phyloP scores from a whole-genome alignment of 2,888 invertebrate genomes.

The Drosophila mayaguana region DNA sequence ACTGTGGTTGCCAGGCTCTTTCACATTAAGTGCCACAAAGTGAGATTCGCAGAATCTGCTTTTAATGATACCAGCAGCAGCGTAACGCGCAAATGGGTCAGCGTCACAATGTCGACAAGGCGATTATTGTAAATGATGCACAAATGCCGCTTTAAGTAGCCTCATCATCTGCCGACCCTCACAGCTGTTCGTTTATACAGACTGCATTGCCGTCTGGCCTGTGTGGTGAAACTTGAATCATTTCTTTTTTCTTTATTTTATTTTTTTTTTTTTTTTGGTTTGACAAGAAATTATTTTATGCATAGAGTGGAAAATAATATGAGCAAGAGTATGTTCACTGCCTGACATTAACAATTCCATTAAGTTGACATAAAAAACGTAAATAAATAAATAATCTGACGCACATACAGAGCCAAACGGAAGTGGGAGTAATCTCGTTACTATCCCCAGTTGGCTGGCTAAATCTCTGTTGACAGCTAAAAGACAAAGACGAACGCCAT shows the following conservation, averaged over 20 bases:
- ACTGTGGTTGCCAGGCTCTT: constrained; percentile 1
- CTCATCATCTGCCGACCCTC: constrained; percentile 31
- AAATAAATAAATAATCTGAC: constrained; percentile 27
- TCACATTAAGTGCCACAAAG: constrained; percentile 37
- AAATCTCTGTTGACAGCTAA: constrained; percentile 68
- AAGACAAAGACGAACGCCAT: constrained; percentile 9
- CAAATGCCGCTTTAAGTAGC: constrained; percentile 61
- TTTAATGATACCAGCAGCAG: constrained; percentile 62
- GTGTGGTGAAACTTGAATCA: constrained; percentile 26
- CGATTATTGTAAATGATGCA: constrained; percentile 76
- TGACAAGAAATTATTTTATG: constrained; percentile 27
- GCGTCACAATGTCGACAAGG: constrained; percentile 34
- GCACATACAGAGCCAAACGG: constrained; percentile 26
- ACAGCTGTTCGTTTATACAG: constrained; percentile 9
- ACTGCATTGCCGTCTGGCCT: constrained; percentile 24
- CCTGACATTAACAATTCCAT: constrained; percentile 73
- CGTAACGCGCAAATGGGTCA: neutral
- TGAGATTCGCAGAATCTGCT: constrained; percentile 52
- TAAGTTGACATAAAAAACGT: constrained; percentile 49
- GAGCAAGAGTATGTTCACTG: constrained; percentile 7
- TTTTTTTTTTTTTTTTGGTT: constrained; percentile 30
- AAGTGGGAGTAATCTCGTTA: constrained; percentile 52
- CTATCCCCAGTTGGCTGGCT: constrained; percentile 46
- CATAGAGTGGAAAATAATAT: constrained; percentile 23
- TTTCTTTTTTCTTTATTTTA: neutral